These are phyloP conservation scores for Parazoanthus swiftii DNA, from an alignment of 92 coral and sea anemone species.

Conservation along the genomic window DNA sequence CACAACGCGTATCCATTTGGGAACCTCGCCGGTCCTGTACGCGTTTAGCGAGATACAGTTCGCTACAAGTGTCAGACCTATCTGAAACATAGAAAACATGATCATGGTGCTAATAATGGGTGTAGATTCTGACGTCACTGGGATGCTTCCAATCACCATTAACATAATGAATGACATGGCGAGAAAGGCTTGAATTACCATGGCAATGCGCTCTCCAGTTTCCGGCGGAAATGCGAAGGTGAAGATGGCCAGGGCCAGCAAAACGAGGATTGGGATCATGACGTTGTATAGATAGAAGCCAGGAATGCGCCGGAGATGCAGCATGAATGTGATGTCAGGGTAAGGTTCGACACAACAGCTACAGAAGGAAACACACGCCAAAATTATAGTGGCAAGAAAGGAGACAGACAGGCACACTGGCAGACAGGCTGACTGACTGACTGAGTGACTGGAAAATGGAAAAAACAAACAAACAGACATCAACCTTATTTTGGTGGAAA, in stretches of 20 bases:
- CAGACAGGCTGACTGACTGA: background rate
- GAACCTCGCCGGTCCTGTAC: constrained; percentile 65
- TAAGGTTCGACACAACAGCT: constrained; percentile 91
- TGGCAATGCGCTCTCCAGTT: constrained; percentile 83
- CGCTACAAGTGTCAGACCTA: constrained; percentile 72
- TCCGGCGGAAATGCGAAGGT: constrained; percentile 90
- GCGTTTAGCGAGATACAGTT: constrained; percentile 68
- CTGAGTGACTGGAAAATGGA: background rate
- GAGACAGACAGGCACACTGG: background rate
- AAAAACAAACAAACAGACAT: background rate
- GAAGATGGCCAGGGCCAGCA: constrained; percentile 72
- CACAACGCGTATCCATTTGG: constrained; percentile 78
- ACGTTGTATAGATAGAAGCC: constrained; percentile 80
- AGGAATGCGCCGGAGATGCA: constrained; percentile 85
- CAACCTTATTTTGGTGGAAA: background rate
- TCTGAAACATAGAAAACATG: constrained; percentile 70
- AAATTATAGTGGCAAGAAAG: background rate
- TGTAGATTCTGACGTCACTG: constrained; percentile 86
- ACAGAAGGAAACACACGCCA: background rate
- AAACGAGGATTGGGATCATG: constrained; percentile 81
- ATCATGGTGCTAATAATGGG: constrained; percentile 72
- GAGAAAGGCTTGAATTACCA: constrained; percentile 87
- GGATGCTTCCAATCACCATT: constrained; percentile 72
- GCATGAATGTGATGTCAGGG: constrained; percentile 74
- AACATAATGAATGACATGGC: constrained; percentile 90